Evolutionary conservation across 2,113 vertebrate genomes (phyloP).

Genomic region (Micronycteris hirsuta): DNA sequence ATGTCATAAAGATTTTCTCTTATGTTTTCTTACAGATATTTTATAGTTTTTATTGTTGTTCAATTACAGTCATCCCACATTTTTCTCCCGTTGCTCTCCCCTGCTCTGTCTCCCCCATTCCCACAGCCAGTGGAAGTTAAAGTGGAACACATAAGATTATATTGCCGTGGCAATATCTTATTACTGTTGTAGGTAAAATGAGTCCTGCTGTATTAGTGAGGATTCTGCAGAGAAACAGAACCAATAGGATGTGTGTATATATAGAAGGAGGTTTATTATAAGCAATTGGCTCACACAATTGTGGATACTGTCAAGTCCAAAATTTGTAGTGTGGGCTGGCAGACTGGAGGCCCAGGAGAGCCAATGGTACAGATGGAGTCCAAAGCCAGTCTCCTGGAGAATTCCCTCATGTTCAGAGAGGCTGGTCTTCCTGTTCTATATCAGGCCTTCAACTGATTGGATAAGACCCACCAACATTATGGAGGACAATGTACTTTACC

Average conservation of each 20-base stretch:
- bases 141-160: background rate
- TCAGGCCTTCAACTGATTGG: background rate
- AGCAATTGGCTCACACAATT: background rate
- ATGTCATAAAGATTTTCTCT: background rate
- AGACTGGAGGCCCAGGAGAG: background rate
- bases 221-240: background rate
- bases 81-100: no score
- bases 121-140: background rate
- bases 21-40: background rate
- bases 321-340: background rate
- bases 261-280: background rate
- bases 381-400: background rate
- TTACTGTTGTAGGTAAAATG: background rate
- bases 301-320: background rate
- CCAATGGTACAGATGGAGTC: background rate
- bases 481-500: background rate
- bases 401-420: background rate
- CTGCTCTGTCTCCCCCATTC: no score
- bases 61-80: no score
- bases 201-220: background rate
- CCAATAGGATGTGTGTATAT: background rate
- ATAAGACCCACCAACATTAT: no score
- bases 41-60: background rate
- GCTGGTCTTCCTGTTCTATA: background rate
- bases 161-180: background rate